Conservation (phyloP, 2,888 invertebrate species). For the Platynereis dumerilii region DNA sequence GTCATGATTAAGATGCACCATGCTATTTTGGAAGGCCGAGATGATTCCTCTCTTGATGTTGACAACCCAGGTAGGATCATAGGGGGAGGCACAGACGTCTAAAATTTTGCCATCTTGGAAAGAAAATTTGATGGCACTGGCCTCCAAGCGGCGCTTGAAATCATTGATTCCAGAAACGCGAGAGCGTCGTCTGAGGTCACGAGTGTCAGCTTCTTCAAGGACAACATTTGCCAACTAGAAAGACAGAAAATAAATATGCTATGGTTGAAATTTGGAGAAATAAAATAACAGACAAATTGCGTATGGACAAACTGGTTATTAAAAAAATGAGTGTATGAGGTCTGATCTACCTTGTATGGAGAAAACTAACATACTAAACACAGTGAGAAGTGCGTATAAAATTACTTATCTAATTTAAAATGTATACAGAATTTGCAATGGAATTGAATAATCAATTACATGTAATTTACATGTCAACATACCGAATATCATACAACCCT, state of each 20-base stretch:
- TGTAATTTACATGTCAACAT: too few species aligned
- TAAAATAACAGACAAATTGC: too few species aligned
- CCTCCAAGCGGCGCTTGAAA: conserved; percentile 70
- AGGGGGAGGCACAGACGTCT: conserved; percentile 76
- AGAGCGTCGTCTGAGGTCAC: conserved; percentile 26
- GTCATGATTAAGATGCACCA: conserved; percentile 76
- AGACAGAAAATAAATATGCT: neutral
- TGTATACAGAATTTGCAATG: too few species aligned
- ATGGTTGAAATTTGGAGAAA: too few species aligned
- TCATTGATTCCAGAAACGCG: conserved; percentile 5
- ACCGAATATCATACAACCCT: too few species aligned
- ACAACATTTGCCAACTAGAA: conserved; percentile 55
- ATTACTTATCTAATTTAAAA: too few species aligned
- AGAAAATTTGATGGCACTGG: conserved; percentile 76
- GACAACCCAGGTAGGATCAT: conserved; percentile 78
- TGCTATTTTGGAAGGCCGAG: conserved; percentile 86
- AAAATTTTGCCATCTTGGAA: conserved; percentile 80
- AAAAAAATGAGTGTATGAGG: too few species aligned
- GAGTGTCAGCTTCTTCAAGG: conserved; percentile 54
- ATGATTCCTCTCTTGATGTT: conserved; percentile 89
- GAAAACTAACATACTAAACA: too few species aligned
- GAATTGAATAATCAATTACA: too few species aligned
- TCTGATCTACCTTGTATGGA: too few species aligned
- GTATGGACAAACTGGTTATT: too few species aligned
- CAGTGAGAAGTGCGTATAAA: too few species aligned